Evolutionary conservation across 2,888 invertebrate genomes (phyloP).

Genomic region (Malthinus flaveolus): DNA sequence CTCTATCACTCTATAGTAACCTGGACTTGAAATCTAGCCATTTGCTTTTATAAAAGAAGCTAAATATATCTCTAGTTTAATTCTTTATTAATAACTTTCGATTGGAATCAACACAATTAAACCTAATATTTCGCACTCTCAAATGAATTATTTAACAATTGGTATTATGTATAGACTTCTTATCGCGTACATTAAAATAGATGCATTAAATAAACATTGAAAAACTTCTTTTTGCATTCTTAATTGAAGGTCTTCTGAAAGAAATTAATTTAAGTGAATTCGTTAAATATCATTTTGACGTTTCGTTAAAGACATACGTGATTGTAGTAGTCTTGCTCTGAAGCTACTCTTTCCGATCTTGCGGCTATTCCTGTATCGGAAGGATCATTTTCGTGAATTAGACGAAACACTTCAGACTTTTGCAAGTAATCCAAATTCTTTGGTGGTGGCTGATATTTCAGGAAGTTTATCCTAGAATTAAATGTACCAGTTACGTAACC

Average conservation of each 20-base stretch:
- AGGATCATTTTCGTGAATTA: constrained; percentile 74
- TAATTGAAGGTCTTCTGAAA: background rate
- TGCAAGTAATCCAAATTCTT: constrained; percentile 74
- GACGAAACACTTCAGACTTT: constrained; percentile 78
- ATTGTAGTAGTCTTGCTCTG: constrained; percentile 64
- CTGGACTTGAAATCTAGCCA: too few relatives aligned
- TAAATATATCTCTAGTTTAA: too few relatives aligned
- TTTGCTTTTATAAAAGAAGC: too few relatives aligned
- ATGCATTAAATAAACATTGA: too few relatives aligned
- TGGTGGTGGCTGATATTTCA: constrained; percentile 84
- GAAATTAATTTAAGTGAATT: background rate
- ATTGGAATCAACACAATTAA: too few relatives aligned
- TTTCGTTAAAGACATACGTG: constrained; percentile 8
- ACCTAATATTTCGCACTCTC: too few relatives aligned
- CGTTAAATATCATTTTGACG: background rate
- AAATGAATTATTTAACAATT: too few relatives aligned
- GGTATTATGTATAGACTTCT: too few relatives aligned
- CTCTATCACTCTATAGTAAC: too few relatives aligned
- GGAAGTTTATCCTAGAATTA: constrained; percentile 77
- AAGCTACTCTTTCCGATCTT: constrained; percentile 64
- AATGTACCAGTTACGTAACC: background rate
- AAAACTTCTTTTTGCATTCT: background rate
- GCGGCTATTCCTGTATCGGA: constrained; percentile 68
- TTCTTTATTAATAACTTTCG: too few relatives aligned
- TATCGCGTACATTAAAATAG: too few relatives aligned